Evolutionary conservation across 2,797 vertebrate genomes (phyloP), one percentile per base, ranked within the genome.

Genomic region (Syncerus caffer): DNA sequence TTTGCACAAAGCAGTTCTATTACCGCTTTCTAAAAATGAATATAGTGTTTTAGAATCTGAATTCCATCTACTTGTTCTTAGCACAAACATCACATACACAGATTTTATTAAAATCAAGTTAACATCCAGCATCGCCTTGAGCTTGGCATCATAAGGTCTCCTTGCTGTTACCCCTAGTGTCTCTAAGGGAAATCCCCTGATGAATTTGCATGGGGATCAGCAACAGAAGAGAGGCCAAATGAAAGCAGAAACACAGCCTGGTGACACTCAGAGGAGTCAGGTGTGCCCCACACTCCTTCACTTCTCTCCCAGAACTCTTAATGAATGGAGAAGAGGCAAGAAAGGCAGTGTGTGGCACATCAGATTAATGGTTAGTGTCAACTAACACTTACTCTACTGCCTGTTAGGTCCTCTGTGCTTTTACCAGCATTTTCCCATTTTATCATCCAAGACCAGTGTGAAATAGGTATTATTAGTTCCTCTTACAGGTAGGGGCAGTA

Each of bases 1-100:
- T 91, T 90, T 93, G 80, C 85, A 96, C 86, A 95, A 93, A 89
- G 85, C 82, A 86, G 12, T 96, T 97, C 90, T 93, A 25, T 88
- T 29, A 62, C 13, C n/a, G 42, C 19, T 92, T 97, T 94, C 78
- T 96, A 86, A 89, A 96, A 89, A 92, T 82, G 85, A 93, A 76
- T 91, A 50, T 23, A 53, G 47, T 55, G 23, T 90, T 79, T 88
- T 92, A 93, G 67, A 95, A 95, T 62, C 51, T 74, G 62, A 97
- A 92, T 96, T 95, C 89, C 29, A 74, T 50, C 64, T 53, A 71
- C 31, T 94, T 95, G 64, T 87, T 93, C 45, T 84, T 91, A 79
- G 27, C 29, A 47, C 85, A 86, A 92, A 89, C 85, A 38, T 85
- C 83, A 78, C 50, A 85, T 50, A 25, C 42, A 55, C 50, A 89